phyloP scores from a whole-genome alignment of 2,888 invertebrate species.

The Microctonus brassicae region DNA sequence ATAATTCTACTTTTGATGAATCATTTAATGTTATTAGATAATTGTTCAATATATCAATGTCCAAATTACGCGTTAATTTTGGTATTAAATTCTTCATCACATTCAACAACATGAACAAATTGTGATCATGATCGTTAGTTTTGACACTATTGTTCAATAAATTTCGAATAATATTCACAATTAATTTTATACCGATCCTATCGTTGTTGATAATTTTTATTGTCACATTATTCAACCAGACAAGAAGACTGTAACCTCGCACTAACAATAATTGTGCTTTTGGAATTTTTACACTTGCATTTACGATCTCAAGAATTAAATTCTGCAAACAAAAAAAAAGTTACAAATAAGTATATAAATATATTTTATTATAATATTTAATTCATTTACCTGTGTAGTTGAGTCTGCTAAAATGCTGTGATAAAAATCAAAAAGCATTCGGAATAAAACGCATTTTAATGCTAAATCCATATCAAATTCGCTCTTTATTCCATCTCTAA shows the following conservation, averaged over 20 bases:
- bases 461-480: slow-evolving; percentile 81
- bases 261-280: slow-evolving; percentile 77
- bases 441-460: slow-evolving; percentile 81
- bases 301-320: slow-evolving; percentile 77
- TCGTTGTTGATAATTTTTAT: slow-evolving; percentile 47
- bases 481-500: slow-evolving; percentile 82
- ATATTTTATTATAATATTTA: neutral
- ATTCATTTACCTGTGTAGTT: slow-evolving; percentile 72
- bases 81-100: slow-evolving; percentile 46
- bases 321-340: slow-evolving; percentile 60
- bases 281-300: slow-evolving; percentile 75
- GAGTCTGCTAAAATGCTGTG: slow-evolving; percentile 76
- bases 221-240: slow-evolving; percentile 75
- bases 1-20: slow-evolving; percentile 48
- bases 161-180: slow-evolving; percentile 57
- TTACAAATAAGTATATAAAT: neutral
- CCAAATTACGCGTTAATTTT: slow-evolving; percentile 46
- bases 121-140: slow-evolving; percentile 45
- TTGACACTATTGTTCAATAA: slow-evolving; percentile 45
- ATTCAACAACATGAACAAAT: slow-evolving; percentile 49
- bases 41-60: slow-evolving; percentile 37
- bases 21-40: slow-evolving; percentile 49
- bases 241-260: slow-evolving; percentile 78
- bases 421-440: slow-evolving; percentile 82
- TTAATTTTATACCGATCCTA: slow-evolving; percentile 45